phyloP scores from a whole-genome alignment of 1,140 invertebrate genomes.

The Drosophila lowei region DNA sequence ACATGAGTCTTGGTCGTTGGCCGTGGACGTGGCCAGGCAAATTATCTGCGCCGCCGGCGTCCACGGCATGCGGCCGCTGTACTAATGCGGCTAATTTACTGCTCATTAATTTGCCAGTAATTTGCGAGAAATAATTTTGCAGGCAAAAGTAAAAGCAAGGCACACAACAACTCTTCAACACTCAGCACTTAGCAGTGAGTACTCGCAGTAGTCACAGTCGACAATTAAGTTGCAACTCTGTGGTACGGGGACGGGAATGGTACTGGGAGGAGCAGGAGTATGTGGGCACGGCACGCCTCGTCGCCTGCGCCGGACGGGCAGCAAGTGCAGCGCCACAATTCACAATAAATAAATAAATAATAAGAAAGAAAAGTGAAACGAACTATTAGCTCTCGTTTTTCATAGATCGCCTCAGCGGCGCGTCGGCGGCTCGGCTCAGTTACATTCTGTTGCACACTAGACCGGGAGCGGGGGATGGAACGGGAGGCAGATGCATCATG shows the following conservation, averaged over 20 bases:
- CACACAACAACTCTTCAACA: background rate
- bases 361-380: conserved; percentile 81
- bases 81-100: conserved; percentile 78
- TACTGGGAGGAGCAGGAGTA: background rate
- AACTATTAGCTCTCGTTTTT: conserved; percentile 80
- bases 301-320: conserved; percentile 28
- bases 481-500: conserved; percentile 30
- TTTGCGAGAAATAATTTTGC: conserved; percentile 72
- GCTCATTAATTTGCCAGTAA: conserved; percentile 77
- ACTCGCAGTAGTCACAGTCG: conserved; percentile 15
- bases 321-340: background rate
- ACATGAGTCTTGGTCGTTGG: conserved; percentile 1
- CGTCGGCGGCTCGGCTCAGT: conserved; percentile 32
- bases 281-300: conserved; percentile 54
- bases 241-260: conserved; percentile 10
- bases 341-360: conserved; percentile 65
- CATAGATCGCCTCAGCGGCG: conserved; percentile 55
- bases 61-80: conserved; percentile 34
- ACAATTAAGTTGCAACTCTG: conserved; percentile 54
- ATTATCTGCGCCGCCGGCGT: conserved; percentile 4
- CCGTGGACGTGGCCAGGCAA: conserved; percentile 9
- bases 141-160: conserved; percentile 74
- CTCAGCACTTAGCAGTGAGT: conserved; percentile 31
- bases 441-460: conserved; percentile 69
- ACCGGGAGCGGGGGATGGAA: background rate